These are phyloP conservation scores for Noctua pronuba DNA, from an alignment of 2,888 invertebrate species.

Conservation along the genomic window DNA sequence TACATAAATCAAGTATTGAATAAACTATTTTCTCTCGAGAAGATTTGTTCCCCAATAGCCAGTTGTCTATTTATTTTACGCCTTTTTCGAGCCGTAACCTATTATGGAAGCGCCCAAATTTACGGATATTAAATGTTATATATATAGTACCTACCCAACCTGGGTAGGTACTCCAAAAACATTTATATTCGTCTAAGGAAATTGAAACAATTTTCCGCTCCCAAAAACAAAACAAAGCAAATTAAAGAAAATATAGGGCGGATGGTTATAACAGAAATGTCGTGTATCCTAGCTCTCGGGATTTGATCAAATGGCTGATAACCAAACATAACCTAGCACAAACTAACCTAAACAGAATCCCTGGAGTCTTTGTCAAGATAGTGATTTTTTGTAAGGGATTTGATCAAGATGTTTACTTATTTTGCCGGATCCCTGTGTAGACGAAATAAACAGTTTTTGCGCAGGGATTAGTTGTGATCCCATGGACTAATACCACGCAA, in stretches of 20 bases:
- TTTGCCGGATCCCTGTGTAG: conserved; percentile 55
- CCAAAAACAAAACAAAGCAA: conserved; percentile 35
- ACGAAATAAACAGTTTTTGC: conserved; percentile 57
- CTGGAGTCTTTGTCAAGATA: conserved; percentile 61
- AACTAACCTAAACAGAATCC: conserved; percentile 58
- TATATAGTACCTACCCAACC: too few relatives aligned
- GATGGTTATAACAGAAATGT: conserved; percentile 46
- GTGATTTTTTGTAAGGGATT: conserved; percentile 64
- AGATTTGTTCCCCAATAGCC: conserved; percentile 69
- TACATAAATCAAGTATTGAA: conserved; percentile 85
- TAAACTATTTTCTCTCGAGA: conserved; percentile 80
- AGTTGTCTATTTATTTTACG: conserved; percentile 44
- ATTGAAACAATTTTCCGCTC: conserved; percentile 27
- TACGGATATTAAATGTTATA: conserved; percentile 15
- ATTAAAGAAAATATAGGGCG: conserved; percentile 39
- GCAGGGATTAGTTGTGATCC: conserved; percentile 58
- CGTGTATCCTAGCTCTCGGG: conserved; percentile 45
- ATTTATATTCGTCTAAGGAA: conserved; percentile 18
- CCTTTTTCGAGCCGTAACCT: not conserved
- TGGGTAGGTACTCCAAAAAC: conserved; percentile 15
- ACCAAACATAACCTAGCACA: conserved; percentile 57
- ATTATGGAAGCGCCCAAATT: conserved; percentile 8
- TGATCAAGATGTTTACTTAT: conserved; percentile 65
- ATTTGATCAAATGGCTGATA: conserved; percentile 60
- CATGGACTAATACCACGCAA: conserved; percentile 62